Conservation (phyloP, 2,113 vertebrate species). For the Murina feae region DNA sequence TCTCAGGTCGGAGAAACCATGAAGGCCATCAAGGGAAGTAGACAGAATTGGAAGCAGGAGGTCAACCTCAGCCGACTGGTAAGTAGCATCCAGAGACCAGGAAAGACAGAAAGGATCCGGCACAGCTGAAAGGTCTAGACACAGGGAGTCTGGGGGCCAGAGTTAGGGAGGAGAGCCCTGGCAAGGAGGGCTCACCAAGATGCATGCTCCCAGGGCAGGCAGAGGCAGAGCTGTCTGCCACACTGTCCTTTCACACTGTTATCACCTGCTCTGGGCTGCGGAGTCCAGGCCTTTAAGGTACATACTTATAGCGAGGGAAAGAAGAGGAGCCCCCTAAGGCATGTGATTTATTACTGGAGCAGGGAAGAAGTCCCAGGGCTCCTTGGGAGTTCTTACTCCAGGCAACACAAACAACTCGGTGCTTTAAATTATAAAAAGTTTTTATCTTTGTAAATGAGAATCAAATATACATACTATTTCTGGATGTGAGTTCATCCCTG, state of each 20-base stretch:
- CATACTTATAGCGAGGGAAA: background rate
- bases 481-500: background rate
- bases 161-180: background rate
- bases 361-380: background rate
- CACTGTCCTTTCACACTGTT: background rate
- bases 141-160: background rate
- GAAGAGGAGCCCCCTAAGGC: background rate
- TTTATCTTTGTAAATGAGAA: background rate
- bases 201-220: background rate
- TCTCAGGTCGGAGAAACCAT: background rate
- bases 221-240: background rate
- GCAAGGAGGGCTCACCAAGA: rapidly evolving
- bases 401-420: background rate
- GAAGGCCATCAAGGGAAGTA: background rate
- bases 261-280: background rate
- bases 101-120: background rate
- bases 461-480: background rate
- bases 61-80: background rate
- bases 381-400: background rate
- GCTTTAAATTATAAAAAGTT: background rate
- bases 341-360: background rate
- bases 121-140: background rate
- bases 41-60: background rate
- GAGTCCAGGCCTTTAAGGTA: background rate
- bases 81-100: background rate